These are phyloP conservation scores for Hyalella azteca DNA, from an alignment of 2,888 invertebrate genomes.

Conservation along the genomic window DNA sequence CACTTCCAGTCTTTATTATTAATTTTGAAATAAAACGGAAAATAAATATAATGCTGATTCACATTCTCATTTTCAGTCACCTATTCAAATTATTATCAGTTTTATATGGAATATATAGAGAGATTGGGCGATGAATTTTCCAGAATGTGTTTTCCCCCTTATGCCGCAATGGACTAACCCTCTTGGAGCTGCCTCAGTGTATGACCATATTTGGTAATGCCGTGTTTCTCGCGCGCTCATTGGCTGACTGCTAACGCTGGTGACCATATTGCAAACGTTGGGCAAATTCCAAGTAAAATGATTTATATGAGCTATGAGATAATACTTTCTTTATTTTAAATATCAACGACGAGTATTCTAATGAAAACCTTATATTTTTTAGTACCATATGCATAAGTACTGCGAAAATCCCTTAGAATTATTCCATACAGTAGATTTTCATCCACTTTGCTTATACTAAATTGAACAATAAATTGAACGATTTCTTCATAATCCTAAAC, in stretches of 20 bases:
- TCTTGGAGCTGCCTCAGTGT: conserved; percentile 49
- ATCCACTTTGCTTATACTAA: too few species aligned
- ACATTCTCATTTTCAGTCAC: neutral
- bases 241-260: conserved; percentile 40
- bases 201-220: conserved; percentile 53
- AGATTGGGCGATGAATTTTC: neutral
- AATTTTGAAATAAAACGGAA: neutral
- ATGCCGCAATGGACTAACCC: conserved; percentile 52
- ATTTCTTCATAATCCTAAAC: too few species aligned
- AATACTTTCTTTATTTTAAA: too few species aligned
- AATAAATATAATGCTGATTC: neutral
- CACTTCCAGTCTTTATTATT: neutral
- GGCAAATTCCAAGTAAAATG: too few species aligned
- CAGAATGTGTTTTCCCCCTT: conserved; percentile 39
- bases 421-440: too few species aligned
- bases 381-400: too few species aligned
- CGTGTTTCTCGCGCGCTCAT: conserved; percentile 46
- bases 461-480: too few species aligned
- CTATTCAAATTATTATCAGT: neutral
- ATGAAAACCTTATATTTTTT: too few species aligned
- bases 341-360: too few species aligned
- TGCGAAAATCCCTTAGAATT: too few species aligned
- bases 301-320: too few species aligned
- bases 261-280: conserved; percentile 26
- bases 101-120: too few species aligned